Evolutionary conservation across 2,888 invertebrate genomes (phyloP).

Genomic region (Xanthorhoe designata): DNA sequence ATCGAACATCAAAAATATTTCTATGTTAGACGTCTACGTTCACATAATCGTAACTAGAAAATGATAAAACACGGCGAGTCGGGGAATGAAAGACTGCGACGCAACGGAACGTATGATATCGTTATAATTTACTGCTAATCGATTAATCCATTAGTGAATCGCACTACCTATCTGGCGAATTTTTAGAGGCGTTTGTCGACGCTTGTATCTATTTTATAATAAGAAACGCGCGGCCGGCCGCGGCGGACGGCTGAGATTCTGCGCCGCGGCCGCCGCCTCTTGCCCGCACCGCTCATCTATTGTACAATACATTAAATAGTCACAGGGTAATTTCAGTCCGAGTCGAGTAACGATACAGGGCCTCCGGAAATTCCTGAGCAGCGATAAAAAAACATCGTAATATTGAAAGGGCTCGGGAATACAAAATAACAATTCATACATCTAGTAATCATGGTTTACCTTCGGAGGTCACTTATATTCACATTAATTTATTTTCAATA

Average conservation of each 20-base stretch:
- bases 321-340: constrained; percentile 77
- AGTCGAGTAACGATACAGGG: constrained; percentile 52
- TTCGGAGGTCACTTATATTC: constrained; percentile 11
- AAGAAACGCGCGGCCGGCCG: constrained; percentile 50
- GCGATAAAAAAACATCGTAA: constrained; percentile 9
- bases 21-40: constrained; percentile 77
- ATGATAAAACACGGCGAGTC: constrained; percentile 67
- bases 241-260: constrained; percentile 76
- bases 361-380: constrained; percentile 22
- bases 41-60: constrained; percentile 72
- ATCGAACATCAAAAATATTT: constrained; percentile 82
- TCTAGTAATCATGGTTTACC: constrained; percentile 20
- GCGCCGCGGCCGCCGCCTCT: constrained; percentile 57
- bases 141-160: constrained; percentile 56
- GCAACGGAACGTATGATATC: constrained; percentile 61
- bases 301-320: constrained; percentile 54
- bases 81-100: constrained; percentile 50
- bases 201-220: constrained; percentile 48
- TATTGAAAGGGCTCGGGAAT: constrained; percentile 9
- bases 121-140: constrained; percentile 62
- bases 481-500: constrained; percentile 23
- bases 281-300: constrained; percentile 60
- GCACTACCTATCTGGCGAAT: constrained; percentile 45
- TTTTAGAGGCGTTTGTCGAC: constrained; percentile 38
- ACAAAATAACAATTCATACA: constrained; percentile 24